Evolutionary conservation across 2,888 invertebrate species (phyloP), one percentile per base, ranked within the genome.

Genomic region (Branchellion lobata): DNA sequence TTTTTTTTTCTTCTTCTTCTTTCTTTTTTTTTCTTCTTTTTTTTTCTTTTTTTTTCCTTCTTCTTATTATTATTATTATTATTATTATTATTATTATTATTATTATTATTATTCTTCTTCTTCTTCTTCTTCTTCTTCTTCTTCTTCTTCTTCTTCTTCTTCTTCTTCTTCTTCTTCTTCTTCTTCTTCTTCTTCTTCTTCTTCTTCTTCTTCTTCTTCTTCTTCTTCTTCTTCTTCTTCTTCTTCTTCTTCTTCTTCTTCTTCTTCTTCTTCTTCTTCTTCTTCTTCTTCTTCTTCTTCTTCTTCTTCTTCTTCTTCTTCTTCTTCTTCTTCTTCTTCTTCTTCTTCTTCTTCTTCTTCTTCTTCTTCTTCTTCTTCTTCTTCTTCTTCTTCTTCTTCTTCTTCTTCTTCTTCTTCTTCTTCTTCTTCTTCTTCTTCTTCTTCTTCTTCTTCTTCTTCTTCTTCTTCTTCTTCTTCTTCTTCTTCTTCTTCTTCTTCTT

Each of bases 221-320:
- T n/a, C n/a, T n/a, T n/a, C n/a, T n/a, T n/a, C n/a, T n/a, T n/a
- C n/a, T n/a, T n/a, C n/a, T 3, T 53, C 53, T 53, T 53, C 53
- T 53, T 53, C 21, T 53, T 53, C 53, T 53, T 53, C 53, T 53
- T 53, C 53, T 53, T 53, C 53, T 53, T 53, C 53, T 53, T 53
- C 21, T 53, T 53, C 53, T 53, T 53, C 21, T n/a, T n/a, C 53
- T 53, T 53, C 53, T 53, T 53, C 53, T 53, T 53, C 53, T 53
- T 53, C 53, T 53, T 53, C 53, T 53, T 21, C 53, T 53, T 53
- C 57, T 69, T 1, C 31, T 69, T 31, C 1, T 8, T 5, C 5
- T 24, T 21, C 21, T 18, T 51, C 14, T 51, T 21, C 14, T 21
- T 51, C 53, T 51, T 21, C 21, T 21, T 51, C 21, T 51, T 21